Conservation (phyloP, 2,797 vertebrate genomes). For the Leuciscus waleckii region DNA sequence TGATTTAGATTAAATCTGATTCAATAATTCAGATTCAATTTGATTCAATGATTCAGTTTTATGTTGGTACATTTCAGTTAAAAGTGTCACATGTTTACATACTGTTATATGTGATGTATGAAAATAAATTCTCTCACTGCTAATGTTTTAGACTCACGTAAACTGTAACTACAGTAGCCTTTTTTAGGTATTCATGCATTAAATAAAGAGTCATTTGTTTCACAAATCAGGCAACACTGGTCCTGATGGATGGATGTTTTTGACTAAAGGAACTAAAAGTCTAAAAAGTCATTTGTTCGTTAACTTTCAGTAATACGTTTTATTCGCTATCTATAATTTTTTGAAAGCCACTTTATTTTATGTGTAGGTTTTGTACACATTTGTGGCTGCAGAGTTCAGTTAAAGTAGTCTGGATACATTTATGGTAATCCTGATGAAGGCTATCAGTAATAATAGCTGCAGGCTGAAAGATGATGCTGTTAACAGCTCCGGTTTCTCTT, state of each 20-base stretch:
- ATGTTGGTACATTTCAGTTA: too few species aligned
- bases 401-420: slow-evolving; percentile 80
- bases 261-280: neutral
- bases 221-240: neutral
- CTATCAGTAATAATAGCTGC: slow-evolving; percentile 77
- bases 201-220: neutral
- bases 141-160: neutral
- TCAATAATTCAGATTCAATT: neutral
- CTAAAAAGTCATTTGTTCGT: neutral
- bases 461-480: slow-evolving; percentile 69
- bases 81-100: neutral
- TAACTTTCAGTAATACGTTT: neutral
- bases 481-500: slow-evolving; percentile 73
- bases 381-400: slow-evolving; percentile 73
- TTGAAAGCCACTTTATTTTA: neutral
- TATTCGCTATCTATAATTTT: too few species aligned
- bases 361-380: slow-evolving; percentile 76
- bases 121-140: neutral
- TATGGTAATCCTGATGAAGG: slow-evolving; percentile 81
- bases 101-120: neutral
- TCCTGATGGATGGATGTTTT: neutral
- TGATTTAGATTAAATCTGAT: neutral
- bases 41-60: neutral
- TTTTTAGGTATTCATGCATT: neutral
- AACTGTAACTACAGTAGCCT: neutral